phyloP scores from a whole-genome alignment of 1,140 invertebrate genomes.

The Zaprionus lachaisei region DNA sequence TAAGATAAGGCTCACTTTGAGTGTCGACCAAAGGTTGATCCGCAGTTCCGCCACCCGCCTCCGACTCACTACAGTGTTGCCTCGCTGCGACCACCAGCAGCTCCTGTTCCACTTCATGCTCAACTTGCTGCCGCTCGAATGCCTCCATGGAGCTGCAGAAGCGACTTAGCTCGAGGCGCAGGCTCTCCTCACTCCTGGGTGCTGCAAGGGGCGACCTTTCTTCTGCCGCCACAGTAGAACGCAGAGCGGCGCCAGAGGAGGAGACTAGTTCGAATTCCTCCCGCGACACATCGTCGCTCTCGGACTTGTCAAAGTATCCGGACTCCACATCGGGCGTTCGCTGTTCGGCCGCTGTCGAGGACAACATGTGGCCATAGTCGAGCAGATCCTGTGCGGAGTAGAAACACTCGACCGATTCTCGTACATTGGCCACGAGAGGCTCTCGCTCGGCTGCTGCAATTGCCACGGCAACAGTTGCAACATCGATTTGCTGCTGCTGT shows the following conservation, averaged over 20 bases:
- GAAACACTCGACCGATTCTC: constrained; percentile 77
- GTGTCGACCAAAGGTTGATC: constrained; percentile 50
- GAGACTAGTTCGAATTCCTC: constrained; percentile 63
- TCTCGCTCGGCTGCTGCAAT: constrained; percentile 3
- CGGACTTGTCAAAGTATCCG: constrained; percentile 78
- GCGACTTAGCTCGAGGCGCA: constrained; percentile 70
- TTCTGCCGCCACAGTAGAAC: neutral
- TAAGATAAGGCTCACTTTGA: constrained; percentile 54
- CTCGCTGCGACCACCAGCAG: neutral
- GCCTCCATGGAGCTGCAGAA: constrained; percentile 73
- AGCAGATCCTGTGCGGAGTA: constrained; percentile 79
- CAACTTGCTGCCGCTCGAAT: constrained; percentile 52
- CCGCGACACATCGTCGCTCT: constrained; percentile 66
- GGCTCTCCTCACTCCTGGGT: constrained; percentile 59
- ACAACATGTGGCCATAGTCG: constrained; percentile 72
- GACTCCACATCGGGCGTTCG: constrained; percentile 77
- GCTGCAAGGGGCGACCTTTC: constrained; percentile 12
- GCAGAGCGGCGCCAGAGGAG: constrained; percentile 15
- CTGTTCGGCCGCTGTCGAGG: constrained; percentile 50
- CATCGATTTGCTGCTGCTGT: constrained; percentile 69
- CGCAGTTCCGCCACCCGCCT: neutral
- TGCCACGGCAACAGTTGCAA: neutral
- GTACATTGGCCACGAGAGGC: constrained; percentile 56
- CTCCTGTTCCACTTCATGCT: neutral
- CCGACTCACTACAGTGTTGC: neutral